A percentile compares a stretch with the other conserved stretches of the same genome.
phyloP scores from a whole-genome alignment of 1,140 invertebrate species.

The Cotesia vestalis region DNA sequence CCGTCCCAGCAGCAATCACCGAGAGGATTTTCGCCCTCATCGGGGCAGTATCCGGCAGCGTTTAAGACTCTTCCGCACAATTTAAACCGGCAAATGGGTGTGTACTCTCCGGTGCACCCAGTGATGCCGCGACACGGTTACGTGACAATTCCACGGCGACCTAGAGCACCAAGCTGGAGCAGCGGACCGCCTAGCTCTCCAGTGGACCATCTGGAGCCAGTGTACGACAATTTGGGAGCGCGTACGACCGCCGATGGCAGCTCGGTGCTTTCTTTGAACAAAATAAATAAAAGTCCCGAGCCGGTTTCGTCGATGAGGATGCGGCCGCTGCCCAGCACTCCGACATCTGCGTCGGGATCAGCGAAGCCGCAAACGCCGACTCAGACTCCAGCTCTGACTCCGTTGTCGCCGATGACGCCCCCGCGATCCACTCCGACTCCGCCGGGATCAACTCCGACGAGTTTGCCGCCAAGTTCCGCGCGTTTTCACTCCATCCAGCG shows the following conservation, averaged over 20 bases:
- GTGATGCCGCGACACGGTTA: constrained; percentile 79
- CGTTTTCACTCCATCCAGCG: constrained; percentile 60
- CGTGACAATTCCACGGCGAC: constrained; percentile 84
- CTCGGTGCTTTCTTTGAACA: constrained; percentile 79
- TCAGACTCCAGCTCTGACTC: background rate
- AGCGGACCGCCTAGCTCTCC: constrained; percentile 69
- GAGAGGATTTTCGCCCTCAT: constrained; percentile 41
- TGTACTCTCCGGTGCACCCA: constrained; percentile 70
- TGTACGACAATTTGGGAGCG: constrained; percentile 85
- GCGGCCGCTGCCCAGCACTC: constrained; percentile 67
- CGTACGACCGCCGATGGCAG: constrained; percentile 87
- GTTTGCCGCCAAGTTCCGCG: constrained; percentile 68
- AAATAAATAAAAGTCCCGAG: constrained; percentile 72
- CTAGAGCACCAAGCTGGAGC: constrained; percentile 83
- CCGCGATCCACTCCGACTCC: constrained; percentile 67
- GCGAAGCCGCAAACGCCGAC: too few species aligned
- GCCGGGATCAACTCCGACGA: constrained; percentile 59
- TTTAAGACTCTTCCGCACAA: constrained; percentile 78
- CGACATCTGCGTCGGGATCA: constrained; percentile 54
- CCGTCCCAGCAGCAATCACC: too few species aligned
- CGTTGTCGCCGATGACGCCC: constrained; percentile 61
- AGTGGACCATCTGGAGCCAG: constrained; percentile 71
- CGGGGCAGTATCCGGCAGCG: constrained; percentile 59
- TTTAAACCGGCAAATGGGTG: constrained; percentile 72
- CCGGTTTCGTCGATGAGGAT: constrained; percentile 59